Base-by-base conservation (phyloP, 2,888 invertebrate genomes). In the Patella pellucida region DNA sequence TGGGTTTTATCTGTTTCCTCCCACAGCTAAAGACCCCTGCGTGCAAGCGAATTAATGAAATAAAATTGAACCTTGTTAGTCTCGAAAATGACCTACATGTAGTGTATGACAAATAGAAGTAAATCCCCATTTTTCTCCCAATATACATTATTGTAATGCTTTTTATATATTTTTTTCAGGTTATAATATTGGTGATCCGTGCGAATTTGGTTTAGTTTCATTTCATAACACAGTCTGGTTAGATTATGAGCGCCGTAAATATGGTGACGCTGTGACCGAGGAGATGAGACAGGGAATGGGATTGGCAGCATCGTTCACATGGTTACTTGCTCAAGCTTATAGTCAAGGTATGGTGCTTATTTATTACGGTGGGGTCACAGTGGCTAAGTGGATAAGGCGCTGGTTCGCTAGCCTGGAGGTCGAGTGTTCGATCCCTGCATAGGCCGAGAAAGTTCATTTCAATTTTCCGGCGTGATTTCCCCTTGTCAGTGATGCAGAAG, bases 191-290 rank as follows among this genome's bases (percentile, higher is more conserved):
- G 96, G 95, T 15, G 95, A 95, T 87, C 89, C 90, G 4, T 93
- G 94, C 89, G 94, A 95, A 89, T 97, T 95, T 92, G 96, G 96
- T 1, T 88, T 95, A 12, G 80, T 97, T 41, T 95, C 96, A 0
- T 95, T 94, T 86, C 94, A 95, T 15, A 76, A 83, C 23, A 76
- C 79, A 4, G 69, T 54, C 9, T 56, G 78, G 31, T n/a, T 82
- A 23, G 52, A 71, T 86, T 93, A 93, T 15, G 92, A 94, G n/a
- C 75, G 80, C 16, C 52, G 69, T 9, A 68, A 74, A 3, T 82
- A 68, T 74, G 83, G 83, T 9, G 69, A 75, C 0, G 76, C 82
- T 12, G 41, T 73, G 7, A 62, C 74, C 0, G 27, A 73, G 31
- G 78, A 85, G 9, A 74, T 80, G 1, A 69, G 75, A n/a, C 76